These are phyloP conservation scores for Drosophila histrio DNA, from an alignment of 2,888 invertebrate species.

Conservation along the genomic window DNA sequence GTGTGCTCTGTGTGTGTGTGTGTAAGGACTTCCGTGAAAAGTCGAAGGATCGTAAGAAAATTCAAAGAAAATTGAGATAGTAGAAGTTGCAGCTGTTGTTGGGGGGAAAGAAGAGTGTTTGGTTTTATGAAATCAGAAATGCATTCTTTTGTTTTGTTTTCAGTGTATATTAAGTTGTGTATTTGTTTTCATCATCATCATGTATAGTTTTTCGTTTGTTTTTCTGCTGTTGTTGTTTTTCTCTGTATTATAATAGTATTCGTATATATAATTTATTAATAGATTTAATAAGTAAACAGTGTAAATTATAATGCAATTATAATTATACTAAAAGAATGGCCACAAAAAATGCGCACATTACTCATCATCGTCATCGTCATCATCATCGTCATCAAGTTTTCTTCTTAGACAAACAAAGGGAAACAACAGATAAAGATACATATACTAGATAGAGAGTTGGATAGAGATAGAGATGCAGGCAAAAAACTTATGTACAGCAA, in stretches of 20 bases:
- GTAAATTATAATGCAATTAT: slow-evolving; percentile 70
- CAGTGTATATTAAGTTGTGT: slow-evolving; percentile 79
- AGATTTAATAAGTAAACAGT: slow-evolving; percentile 64
- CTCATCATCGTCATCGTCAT: slow-evolving; percentile 24
- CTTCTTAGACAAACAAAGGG: slow-evolving; percentile 44
- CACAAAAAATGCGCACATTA: slow-evolving; percentile 58
- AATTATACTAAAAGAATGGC: slow-evolving; percentile 55
- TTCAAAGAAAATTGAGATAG: not conserved
- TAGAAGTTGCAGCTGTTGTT: not conserved
- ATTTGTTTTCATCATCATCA: slow-evolving; percentile 70
- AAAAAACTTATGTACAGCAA: slow-evolving; percentile 75
- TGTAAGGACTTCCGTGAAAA: slow-evolving; percentile 15
- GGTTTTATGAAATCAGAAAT: slow-evolving; percentile 65
- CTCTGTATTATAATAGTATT: slow-evolving; percentile 59
- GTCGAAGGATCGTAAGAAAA: not conserved
- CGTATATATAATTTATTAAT: slow-evolving; percentile 68
- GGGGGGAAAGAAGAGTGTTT: slow-evolving; percentile 19
- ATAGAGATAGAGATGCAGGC: slow-evolving; percentile 34
- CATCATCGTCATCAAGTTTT: not conserved
- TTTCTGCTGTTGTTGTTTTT: slow-evolving; percentile 33
- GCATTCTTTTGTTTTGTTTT: slow-evolving; percentile 68
- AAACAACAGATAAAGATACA: slow-evolving; percentile 35
- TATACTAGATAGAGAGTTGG: slow-evolving; percentile 15
- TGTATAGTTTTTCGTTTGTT: slow-evolving; percentile 61
- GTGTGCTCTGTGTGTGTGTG: slow-evolving; percentile 28